Evolutionary conservation across 1,140 invertebrate genomes (phyloP).

Genomic region (Cataglyphis hispanica): DNA sequence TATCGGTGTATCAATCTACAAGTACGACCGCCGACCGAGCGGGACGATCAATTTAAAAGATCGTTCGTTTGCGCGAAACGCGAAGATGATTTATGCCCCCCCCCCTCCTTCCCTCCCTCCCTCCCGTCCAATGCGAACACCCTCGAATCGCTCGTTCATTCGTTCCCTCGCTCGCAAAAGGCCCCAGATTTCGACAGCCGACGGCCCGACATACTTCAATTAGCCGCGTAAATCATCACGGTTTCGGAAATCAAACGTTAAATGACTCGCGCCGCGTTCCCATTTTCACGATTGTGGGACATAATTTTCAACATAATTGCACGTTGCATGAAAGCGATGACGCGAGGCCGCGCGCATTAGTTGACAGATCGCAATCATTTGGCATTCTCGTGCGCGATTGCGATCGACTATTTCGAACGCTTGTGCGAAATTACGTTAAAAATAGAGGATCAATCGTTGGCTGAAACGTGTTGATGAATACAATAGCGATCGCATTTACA

Average conservation of each 20-base stretch:
- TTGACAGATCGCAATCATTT: background rate
- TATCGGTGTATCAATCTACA: slow-evolving; percentile 65
- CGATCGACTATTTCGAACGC: background rate
- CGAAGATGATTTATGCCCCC: slow-evolving; percentile 76
- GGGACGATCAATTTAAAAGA: slow-evolving; percentile 77
- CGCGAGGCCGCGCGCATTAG: background rate
- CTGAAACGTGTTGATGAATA: background rate
- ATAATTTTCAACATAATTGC: slow-evolving; percentile 43
- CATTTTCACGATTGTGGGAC: background rate
- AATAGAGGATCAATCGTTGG: background rate
- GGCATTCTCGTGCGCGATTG: background rate
- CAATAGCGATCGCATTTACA: slow-evolving; percentile 10
- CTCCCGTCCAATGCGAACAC: slow-evolving; percentile 65
- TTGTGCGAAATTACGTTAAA: slow-evolving; percentile 16
- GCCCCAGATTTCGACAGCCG: slow-evolving; percentile 59
- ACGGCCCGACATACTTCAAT: slow-evolving; percentile 53
- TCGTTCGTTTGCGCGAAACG: slow-evolving; percentile 69
- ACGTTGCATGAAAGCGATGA: background rate
- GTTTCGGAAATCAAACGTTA: slow-evolving; percentile 54
- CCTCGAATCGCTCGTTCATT: slow-evolving; percentile 38
- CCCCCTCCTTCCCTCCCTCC: background rate
- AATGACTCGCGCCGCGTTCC: slow-evolving; percentile 62
- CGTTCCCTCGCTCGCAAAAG: slow-evolving; percentile 54
- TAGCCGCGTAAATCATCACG: slow-evolving; percentile 64
- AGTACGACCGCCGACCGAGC: slow-evolving; percentile 51